Base-by-base conservation (phyloP, 2,888 invertebrate species). In the Cheilosia impressa region DNA sequence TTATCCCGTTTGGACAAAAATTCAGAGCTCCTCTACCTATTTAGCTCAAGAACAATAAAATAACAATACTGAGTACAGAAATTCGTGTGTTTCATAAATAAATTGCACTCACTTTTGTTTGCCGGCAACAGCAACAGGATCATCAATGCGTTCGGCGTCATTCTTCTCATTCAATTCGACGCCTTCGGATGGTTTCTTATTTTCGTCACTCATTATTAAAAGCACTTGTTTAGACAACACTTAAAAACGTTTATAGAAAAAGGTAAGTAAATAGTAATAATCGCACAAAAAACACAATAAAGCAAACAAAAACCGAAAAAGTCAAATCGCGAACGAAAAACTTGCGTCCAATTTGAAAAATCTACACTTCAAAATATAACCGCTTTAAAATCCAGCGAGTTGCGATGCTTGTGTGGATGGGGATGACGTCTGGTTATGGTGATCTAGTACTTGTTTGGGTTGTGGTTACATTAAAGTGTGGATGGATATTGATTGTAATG, bases 361-460 rank as follows among this genome's bases (percentile, higher is more conserved):
- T 27, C 27, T 27, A 72, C 53, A 68, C 72, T 73, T 80, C 66
- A 80, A 80, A 80, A 66, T 22, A 15, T 62, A 79, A 78, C 83
- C 79, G 83, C 69, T 63, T 47, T 6, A 0, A 43, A 2, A 17
- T 17, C 43, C 4, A 83, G 22, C 79, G 63, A 83, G 0, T 15
- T 83, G 68, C 52, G 43, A 72, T 13, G 13, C 6, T 22, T 19
- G 3, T 60, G 19, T 78, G 60, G 72, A 66, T 69, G 7, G 4
- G n/a, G 1, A 19, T 3, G 4, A n/a, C n/a, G 7, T 22, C 3
- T 50, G 0, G 1, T 3, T 43, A 6, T 17, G 17, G 0, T 3
- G 53, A 62, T 80, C 80, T 80, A 68, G 50, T 80, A 80, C 80
- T 19, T 71, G 2, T 1, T 68, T 43, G 50, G 15, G 62, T 0